A percentile compares a stretch with the other conserved stretches of the same genome.
These are phyloP conservation scores for Tipula confusa DNA, from an alignment of 2,888 invertebrate genomes.

Conservation along the genomic window DNA sequence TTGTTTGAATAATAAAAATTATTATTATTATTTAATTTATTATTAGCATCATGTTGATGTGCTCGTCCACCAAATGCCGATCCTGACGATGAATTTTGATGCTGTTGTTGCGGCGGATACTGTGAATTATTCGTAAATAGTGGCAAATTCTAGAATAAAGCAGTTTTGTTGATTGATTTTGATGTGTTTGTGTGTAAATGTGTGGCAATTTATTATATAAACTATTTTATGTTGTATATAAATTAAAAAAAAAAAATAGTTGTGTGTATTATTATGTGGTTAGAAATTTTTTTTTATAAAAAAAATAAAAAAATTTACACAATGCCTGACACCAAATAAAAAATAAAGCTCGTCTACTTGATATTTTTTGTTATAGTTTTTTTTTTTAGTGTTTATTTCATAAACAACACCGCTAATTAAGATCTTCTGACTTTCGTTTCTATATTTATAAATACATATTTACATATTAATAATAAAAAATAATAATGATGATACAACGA, in stretches of 20 bases:
- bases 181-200: neutral
- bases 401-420: neutral
- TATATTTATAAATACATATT: neutral
- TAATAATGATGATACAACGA: neutral
- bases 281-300: neutral
- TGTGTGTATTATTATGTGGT: neutral
- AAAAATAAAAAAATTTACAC: neutral
- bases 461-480: neutral
- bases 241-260: too few species aligned
- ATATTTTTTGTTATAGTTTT: neutral
- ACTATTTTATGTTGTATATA: too few species aligned
- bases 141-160: constrained; percentile 25
- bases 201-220: neutral
- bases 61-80: neutral
- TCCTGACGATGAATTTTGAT: neutral
- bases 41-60: neutral
- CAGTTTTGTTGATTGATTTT: neutral
- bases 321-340: neutral
- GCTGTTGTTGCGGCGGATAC: neutral
- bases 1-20: neutral
- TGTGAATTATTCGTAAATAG: neutral
- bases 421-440: neutral
- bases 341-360: constrained; percentile 15
- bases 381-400: neutral
- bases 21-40: neutral